Evolutionary conservation across 2,888 invertebrate species (phyloP).

Genomic region (Diplolepis rosae): DNA sequence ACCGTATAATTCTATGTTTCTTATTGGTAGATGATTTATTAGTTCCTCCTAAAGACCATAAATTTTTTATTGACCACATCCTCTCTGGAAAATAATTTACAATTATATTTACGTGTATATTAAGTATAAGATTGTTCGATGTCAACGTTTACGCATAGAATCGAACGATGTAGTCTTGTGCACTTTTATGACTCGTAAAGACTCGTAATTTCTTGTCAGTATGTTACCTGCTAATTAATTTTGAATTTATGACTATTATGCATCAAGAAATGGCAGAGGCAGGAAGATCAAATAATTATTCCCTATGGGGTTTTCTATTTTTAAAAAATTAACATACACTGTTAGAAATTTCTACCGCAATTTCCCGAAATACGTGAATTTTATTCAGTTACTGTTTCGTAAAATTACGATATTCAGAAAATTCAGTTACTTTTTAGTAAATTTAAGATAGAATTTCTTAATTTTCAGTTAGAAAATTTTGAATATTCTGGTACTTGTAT

Average conservation of each 20-base stretch:
- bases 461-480: no score
- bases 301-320: background rate
- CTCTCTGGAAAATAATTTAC: conserved; percentile 10
- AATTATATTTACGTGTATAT: background rate
- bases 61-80: background rate
- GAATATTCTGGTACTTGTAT: no score
- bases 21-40: conserved; percentile 18
- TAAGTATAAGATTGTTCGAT: background rate
- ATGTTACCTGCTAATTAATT: conserved; percentile 22
- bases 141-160: conserved; percentile 13
- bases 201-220: conserved; percentile 8
- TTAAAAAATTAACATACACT: no score
- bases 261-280: background rate
- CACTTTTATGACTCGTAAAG: conserved; percentile 21
- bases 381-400: no score
- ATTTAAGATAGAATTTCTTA: no score
- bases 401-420: no score
- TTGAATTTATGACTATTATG: background rate
- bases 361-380: no score
- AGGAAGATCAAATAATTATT: background rate
- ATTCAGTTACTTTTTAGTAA: no score
- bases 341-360: no score
- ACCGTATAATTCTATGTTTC: background rate
- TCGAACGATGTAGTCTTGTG: background rate
- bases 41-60: conserved; percentile 11